Evolutionary conservation across 2,888 invertebrate species (phyloP).

Genomic region (Zonitis immaculata): DNA sequence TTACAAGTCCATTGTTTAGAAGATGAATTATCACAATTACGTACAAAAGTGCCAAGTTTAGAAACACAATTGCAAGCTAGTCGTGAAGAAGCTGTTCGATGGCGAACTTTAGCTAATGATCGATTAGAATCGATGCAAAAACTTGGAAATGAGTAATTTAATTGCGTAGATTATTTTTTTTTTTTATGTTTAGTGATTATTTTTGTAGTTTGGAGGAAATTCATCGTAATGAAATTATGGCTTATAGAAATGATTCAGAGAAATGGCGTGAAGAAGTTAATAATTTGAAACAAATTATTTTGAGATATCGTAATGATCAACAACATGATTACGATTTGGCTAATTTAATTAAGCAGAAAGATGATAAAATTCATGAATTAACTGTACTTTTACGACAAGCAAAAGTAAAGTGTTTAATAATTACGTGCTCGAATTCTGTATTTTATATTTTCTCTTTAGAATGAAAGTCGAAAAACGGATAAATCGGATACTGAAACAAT

Average conservation of each 20-base stretch:
- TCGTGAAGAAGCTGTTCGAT: slow-evolving; percentile 56
- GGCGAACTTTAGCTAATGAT: slow-evolving; percentile 65
- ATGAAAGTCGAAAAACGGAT: slow-evolving; percentile 24
- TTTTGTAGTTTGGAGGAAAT: slow-evolving; percentile 54
- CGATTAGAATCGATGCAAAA: slow-evolving; percentile 62
- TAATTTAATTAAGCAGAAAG: slow-evolving; percentile 44
- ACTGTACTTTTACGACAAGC: slow-evolving; percentile 43
- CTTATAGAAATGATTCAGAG: slow-evolving; percentile 60
- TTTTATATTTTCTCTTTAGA: slow-evolving; percentile 18
- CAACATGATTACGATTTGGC: slow-evolving; percentile 44
- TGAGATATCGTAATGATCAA: slow-evolving; percentile 45
- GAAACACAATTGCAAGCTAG: slow-evolving; percentile 53
- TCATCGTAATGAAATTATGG: slow-evolving; percentile 59
- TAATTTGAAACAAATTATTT: slow-evolving; percentile 45
- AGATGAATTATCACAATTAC: slow-evolving; percentile 53
- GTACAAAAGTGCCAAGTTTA: slow-evolving; percentile 50
- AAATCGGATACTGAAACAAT: slow-evolving; percentile 21
- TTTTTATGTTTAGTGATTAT: slow-evolving; percentile 3
- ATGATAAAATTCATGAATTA: slow-evolving; percentile 50
- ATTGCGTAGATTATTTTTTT: background rate
- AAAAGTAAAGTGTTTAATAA: no score
- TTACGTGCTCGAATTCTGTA: no score
- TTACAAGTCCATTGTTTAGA: slow-evolving; percentile 52
- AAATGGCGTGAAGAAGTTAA: slow-evolving; percentile 58
- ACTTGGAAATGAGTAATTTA: slow-evolving; percentile 39